A percentile compares a stretch with the other conserved stretches of the same genome.
These are phyloP conservation scores for Drosophila anceps DNA, from an alignment of 2,888 invertebrate species.

Conservation along the genomic window DNA sequence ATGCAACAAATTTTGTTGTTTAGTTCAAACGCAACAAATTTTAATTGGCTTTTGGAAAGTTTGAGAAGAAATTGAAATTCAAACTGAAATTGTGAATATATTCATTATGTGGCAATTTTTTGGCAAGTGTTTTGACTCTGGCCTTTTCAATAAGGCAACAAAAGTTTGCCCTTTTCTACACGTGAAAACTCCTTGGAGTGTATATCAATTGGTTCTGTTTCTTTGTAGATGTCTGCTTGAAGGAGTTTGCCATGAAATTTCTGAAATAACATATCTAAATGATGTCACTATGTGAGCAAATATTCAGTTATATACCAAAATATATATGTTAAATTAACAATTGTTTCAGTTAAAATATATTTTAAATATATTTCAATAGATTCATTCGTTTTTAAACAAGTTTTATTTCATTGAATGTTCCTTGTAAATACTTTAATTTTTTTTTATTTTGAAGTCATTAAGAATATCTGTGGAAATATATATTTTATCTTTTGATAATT, in stretches of 20 bases:
- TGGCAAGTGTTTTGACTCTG: background rate
- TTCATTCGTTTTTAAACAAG: no score
- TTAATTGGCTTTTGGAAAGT: conserved; percentile 51
- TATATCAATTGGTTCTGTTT: background rate
- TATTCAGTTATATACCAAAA: background rate
- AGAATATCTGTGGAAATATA: no score
- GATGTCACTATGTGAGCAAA: background rate
- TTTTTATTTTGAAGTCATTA: no score
- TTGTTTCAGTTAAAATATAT: no score
- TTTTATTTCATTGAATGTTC: no score
- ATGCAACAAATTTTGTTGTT: conserved; percentile 46
- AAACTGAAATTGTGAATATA: conserved; percentile 2
- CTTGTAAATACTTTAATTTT: no score
- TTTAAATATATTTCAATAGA: no score
- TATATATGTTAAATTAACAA: no score
- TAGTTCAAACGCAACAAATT: conserved; percentile 27
- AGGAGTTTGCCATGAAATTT: background rate
- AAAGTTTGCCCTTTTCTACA: background rate
- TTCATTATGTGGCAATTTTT: background rate
- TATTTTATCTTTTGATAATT: no score
- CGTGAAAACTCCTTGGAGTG: background rate
- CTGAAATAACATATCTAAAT: background rate
- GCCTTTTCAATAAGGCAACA: background rate
- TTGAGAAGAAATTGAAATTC: background rate
- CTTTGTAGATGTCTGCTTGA: background rate